Evolutionary conservation across 2,113 vertebrate genomes (phyloP), one percentile per base, ranked within the genome.

Genomic region (Myrmecophaga tridactyla): DNA sequence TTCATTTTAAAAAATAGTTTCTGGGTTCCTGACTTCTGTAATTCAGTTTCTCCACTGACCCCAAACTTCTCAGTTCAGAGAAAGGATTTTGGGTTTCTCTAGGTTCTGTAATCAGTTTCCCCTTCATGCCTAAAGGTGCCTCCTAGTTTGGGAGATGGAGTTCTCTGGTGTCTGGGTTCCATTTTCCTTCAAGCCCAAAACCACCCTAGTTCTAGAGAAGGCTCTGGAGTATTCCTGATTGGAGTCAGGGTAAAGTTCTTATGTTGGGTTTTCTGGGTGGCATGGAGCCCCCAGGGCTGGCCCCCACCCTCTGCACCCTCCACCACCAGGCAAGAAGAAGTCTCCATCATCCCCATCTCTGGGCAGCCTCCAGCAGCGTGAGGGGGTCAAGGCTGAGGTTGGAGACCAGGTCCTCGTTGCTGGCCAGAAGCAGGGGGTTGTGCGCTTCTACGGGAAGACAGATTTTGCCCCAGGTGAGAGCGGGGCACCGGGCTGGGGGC

Each of bases 341-440:
- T 97, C 98, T 0, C 86, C 98, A 0, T 98, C 99, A 83, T 97
- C 98, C 0, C 90, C 98, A 1, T 11, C 97, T 27, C 97, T 98
- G 8, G 98, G 98, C 67, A 98, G 98, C 98, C 96, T 99, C 97
- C 99, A 99, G 89, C 96, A 97, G 88, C 99, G 98, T 0, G 99
- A 99, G 29, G 99, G 98, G 3, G 67, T 98, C 67, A 99, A 99
- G 36, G 98, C 99, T 23, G 99, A 99, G 39, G 98, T 99, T 0
- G 99, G 99, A 34, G 99, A 99, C 94, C 99, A 99, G 48, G 99
- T 99, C 56, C 98, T 99, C 7, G 99, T 99, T 1, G 99, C 99
- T 0, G 99, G 99, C 76, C 99, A 99, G 98, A 99, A 99, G 94
- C 98, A 99, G 56, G 99, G 99, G 29, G 95, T 98, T 3, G 98